phyloP scores from a whole-genome alignment of 2,888 invertebrate genomes.

The Cryptocheilus praepositus region DNA sequence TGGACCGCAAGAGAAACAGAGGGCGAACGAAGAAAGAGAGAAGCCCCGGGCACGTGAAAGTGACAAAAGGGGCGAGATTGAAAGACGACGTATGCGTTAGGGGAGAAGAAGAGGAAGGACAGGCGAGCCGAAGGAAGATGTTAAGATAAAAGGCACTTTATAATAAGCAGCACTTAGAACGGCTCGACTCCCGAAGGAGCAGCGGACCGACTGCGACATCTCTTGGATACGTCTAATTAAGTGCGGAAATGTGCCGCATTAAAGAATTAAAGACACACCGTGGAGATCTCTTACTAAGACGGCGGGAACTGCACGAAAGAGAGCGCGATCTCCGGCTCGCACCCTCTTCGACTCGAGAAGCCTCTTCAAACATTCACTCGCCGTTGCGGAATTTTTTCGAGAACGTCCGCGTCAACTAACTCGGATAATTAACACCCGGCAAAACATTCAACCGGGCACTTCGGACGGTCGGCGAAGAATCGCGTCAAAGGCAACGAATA shows the following conservation, averaged over 20 bases:
- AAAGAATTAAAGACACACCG: slow-evolving; percentile 39
- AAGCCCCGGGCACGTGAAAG: background rate
- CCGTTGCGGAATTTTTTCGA: no score
- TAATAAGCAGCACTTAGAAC: slow-evolving; percentile 55
- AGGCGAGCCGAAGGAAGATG: slow-evolving; percentile 23
- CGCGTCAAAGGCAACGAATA: no score
- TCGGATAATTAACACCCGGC: no score
- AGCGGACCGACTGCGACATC: background rate
- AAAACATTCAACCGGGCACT: no score
- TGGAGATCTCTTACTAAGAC: background rate
- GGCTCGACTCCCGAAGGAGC: slow-evolving; percentile 32
- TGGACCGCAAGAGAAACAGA: slow-evolving; percentile 8
- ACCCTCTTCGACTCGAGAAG: no score
- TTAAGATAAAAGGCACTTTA: slow-evolving; percentile 54
- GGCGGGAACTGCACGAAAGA: no score
- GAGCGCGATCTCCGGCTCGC: no score
- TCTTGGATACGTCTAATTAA: slow-evolving; percentile 48
- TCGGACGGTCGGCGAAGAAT: no score
- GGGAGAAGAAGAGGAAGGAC: slow-evolving; percentile 7
- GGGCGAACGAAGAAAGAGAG: slow-evolving; percentile 13
- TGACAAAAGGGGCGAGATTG: slow-evolving; percentile 12
- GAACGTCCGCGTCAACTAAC: no score
- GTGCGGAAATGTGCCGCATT: slow-evolving; percentile 50
- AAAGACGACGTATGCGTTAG: background rate
- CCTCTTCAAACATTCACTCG: no score